These are phyloP conservation scores for Acropora yongei DNA, from an alignment of 64 coral and sea anemone species.

Conservation along the genomic window DNA sequence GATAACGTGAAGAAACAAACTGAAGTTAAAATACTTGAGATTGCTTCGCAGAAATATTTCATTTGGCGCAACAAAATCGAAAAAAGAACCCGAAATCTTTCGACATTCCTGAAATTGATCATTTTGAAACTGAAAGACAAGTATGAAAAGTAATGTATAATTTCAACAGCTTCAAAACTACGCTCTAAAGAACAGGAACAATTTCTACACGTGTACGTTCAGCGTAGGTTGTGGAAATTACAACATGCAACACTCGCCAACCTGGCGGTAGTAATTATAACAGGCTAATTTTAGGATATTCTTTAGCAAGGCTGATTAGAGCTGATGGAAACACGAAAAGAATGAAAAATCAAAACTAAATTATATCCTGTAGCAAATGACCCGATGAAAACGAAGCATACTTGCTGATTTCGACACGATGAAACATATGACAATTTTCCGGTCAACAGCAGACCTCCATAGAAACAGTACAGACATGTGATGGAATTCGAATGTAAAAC, in stretches of 20 bases:
- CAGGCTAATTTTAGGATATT: not conserved
- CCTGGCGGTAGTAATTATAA: not conserved
- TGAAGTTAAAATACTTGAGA: no score
- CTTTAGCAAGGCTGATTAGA: no score
- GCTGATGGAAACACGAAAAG: not conserved
- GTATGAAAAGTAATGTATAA: not conserved
- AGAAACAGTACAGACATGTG: not conserved
- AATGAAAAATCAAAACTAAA: conserved; percentile 16
- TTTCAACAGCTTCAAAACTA: not conserved
- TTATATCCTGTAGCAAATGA: not conserved
- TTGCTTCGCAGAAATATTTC: no score
- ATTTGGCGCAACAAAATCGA: no score
- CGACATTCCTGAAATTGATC: no score
- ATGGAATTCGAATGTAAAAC: conserved; percentile 1
- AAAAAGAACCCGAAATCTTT: no score
- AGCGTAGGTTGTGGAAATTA: not conserved
- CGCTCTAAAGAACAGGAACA: not conserved
- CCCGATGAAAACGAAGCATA: not conserved
- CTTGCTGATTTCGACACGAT: not conserved
- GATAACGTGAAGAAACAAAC: no score
- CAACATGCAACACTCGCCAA: not conserved
- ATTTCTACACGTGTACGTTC: not conserved
- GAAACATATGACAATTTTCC: not conserved
- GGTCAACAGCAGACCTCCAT: not conserved
- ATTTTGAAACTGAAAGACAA: no score